Evolutionary conservation across 2,888 invertebrate genomes (phyloP).

Genomic region (Bellardia pandia): DNA sequence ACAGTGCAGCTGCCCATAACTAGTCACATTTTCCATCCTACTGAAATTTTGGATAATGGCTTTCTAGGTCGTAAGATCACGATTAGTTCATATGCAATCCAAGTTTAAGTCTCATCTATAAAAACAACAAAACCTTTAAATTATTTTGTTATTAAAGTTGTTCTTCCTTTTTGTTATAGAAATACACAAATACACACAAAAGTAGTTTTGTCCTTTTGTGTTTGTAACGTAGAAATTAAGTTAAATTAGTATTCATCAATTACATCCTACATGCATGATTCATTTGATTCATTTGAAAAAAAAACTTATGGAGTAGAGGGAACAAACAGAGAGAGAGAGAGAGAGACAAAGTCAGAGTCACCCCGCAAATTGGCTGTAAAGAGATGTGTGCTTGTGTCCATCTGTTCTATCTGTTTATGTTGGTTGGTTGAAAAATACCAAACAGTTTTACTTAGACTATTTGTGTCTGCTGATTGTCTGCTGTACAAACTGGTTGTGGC

Average conservation of each 20-base stretch:
- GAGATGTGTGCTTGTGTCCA: too few species aligned
- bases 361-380: slow-evolving; percentile 7
- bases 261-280: slow-evolving; percentile 25
- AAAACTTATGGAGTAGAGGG: neutral
- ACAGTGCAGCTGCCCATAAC: too few species aligned
- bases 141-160: too few species aligned
- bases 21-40: too few species aligned
- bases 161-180: neutral
- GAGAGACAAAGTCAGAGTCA: neutral
- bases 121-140: too few species aligned
- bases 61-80: too few species aligned
- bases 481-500: neutral
- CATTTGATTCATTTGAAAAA: slow-evolving; percentile 1
- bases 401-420: neutral
- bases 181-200: neutral
- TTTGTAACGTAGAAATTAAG: slow-evolving; percentile 37
- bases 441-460: slow-evolving; percentile 48
- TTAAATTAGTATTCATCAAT: slow-evolving; percentile 67
- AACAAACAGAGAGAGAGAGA: too few species aligned
- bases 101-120: too few species aligned
- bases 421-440: neutral
- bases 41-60: too few species aligned
- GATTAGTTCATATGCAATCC: too few species aligned
- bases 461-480: slow-evolving; percentile 68
- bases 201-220: neutral